Percentiles rank a stretch among this genome's conserved stretches.
Conservation (phyloP, 1,140 invertebrate species). For the Eueides isabella region DNA sequence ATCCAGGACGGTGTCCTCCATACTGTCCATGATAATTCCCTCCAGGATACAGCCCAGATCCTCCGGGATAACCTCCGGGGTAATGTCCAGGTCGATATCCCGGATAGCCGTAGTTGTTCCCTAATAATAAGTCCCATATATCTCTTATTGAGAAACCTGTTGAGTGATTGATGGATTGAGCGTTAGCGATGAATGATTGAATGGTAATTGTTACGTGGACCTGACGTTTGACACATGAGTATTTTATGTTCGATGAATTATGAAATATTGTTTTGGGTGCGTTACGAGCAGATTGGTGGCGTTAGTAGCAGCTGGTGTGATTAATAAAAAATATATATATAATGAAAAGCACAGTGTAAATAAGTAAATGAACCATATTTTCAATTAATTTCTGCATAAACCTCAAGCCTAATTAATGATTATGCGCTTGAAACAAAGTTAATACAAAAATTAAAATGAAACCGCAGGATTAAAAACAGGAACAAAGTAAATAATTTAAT, state of each 20-base stretch:
- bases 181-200: slow-evolving; percentile 37
- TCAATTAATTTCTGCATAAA: too few species aligned
- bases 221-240: not conserved
- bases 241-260: slow-evolving; percentile 10
- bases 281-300: not conserved
- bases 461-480: too few species aligned
- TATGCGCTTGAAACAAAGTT: too few species aligned
- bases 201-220: slow-evolving; percentile 17
- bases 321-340: not conserved
- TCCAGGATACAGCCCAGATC: slow-evolving; percentile 44
- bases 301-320: not conserved
- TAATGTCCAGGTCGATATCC: slow-evolving; percentile 55
- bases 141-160: slow-evolving; percentile 77
- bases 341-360: not conserved
- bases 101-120: slow-evolving; percentile 40
- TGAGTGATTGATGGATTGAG: slow-evolving; percentile 48
- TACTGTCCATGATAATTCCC: slow-evolving; percentile 57
- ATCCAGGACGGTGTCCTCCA: slow-evolving; percentile 45
- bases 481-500: too few species aligned
- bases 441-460: too few species aligned
- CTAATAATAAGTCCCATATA: slow-evolving; percentile 74
- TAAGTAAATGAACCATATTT: not conserved
- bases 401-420: too few species aligned
- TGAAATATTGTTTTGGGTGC: not conserved
- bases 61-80: slow-evolving; percentile 44